Evolutionary conservation across 92 coral and sea anemone species (phyloP).

Genomic region (Phymanthus crucifer): DNA sequence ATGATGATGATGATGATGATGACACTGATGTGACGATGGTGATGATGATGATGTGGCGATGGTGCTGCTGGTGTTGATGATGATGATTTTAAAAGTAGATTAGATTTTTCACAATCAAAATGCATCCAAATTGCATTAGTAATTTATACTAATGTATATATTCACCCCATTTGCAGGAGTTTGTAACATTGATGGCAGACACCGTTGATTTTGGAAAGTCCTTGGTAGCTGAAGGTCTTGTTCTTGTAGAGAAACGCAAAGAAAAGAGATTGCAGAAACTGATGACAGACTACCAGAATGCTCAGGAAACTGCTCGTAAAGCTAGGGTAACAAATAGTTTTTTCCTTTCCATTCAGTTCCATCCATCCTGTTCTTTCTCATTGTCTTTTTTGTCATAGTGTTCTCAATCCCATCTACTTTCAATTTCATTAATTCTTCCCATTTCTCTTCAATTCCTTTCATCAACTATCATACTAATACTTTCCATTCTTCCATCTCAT

Average conservation of each 20-base stretch:
- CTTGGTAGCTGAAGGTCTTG: slow-evolving; percentile 88
- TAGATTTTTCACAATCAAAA: too few relatives aligned
- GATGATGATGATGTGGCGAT: too few relatives aligned
- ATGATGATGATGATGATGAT: too few relatives aligned
- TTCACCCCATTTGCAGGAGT: slow-evolving; percentile 48
- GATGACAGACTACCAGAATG: slow-evolving; percentile 71
- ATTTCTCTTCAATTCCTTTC: too few relatives aligned
- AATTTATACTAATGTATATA: not conserved
- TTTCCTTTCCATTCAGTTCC: not conserved
- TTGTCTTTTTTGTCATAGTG: not conserved
- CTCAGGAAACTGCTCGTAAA: slow-evolving; percentile 92
- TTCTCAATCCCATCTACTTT: too few relatives aligned
- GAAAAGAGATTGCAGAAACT: slow-evolving; percentile 93
- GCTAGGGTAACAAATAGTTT: slow-evolving; percentile 67
- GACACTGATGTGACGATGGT: too few relatives aligned
- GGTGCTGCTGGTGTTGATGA: too few relatives aligned
- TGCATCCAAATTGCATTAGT: not conserved
- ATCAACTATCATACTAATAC: too few relatives aligned
- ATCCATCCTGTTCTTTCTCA: not conserved
- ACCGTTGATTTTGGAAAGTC: slow-evolving; percentile 77
- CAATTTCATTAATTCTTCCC: too few relatives aligned
- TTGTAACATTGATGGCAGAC: slow-evolving; percentile 76
- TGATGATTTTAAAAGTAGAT: too few relatives aligned
- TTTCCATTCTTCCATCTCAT: too few relatives aligned
- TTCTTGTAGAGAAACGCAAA: slow-evolving; percentile 77